phyloP scores from a whole-genome alignment of 2,888 invertebrate species.

The Ommatoiulus sabulosus region DNA sequence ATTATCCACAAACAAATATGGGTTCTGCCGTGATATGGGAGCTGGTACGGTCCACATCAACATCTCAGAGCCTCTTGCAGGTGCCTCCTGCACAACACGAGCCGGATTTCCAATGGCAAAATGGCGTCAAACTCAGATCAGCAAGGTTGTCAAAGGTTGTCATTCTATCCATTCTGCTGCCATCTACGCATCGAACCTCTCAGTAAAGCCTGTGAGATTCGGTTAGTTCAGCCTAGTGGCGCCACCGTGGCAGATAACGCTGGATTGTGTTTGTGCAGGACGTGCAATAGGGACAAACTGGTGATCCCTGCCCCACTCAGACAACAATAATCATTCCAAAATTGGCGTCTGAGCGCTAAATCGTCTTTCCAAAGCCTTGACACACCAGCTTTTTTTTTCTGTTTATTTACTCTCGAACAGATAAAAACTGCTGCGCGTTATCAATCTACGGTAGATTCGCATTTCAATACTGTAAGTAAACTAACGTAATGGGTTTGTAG shows the following conservation, averaged over 20 bases:
- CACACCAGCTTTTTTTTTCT: constrained; percentile 7
- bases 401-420: background rate
- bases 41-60: no score
- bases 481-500: background rate
- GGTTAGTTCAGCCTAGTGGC: background rate
- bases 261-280: background rate
- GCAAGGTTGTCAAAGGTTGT: no score
- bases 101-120: no score
- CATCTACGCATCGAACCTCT: no score
- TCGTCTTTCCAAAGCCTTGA: constrained; percentile 8
- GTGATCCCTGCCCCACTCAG: background rate
- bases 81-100: no score
- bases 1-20: no score
- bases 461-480: background rate
- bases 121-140: no score
- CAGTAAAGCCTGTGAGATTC: background rate
- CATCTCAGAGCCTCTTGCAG: no score
- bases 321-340: background rate
- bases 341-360: background rate
- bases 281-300: background rate
- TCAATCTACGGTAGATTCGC: background rate
- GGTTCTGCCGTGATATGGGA: no score
- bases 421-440: background rate
- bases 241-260: background rate
- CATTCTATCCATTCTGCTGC: no score